A percentile compares a stretch with the other conserved stretches of the same genome.
phyloP scores from a whole-genome alignment of 92 coral and sea anemone species.

The Porites cylindrica region DNA sequence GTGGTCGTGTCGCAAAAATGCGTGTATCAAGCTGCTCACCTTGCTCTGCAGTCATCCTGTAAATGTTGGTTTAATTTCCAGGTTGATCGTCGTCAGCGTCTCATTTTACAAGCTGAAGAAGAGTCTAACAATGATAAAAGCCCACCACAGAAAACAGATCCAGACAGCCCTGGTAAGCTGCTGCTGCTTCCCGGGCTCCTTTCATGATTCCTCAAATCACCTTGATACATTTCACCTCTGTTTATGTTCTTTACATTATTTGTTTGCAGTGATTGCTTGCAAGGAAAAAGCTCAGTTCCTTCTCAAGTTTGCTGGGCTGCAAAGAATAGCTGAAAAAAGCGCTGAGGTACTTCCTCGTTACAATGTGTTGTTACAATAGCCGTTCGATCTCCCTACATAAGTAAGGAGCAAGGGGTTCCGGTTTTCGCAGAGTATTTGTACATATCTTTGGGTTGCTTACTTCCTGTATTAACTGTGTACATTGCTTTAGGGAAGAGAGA shows the following conservation, averaged over 20 bases:
- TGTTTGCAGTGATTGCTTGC: conserved; percentile 78
- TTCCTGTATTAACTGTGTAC: background rate
- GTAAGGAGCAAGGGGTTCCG: too few species aligned
- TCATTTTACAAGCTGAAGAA: conserved; percentile 93
- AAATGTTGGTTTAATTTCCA: conserved; percentile 14
- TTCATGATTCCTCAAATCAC: background rate
- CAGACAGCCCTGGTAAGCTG: conserved; percentile 83
- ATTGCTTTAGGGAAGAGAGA: conserved; percentile 70
- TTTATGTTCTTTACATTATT: background rate
- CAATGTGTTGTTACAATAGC: too few species aligned
- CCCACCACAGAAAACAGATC: conserved; percentile 72
- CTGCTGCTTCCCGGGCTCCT: background rate
- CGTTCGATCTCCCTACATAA: too few species aligned
- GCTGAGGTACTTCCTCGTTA: conserved; percentile 60
- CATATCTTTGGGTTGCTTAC: background rate
- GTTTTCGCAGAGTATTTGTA: too few species aligned
- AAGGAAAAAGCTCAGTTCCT: conserved; percentile 92
- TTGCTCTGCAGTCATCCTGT: too few species aligned
- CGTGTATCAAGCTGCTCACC: too few species aligned
- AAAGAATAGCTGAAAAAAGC: conserved; percentile 81
- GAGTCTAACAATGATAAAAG: conserved; percentile 68
- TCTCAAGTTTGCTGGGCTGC: conserved; percentile 94
- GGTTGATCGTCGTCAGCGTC: conserved; percentile 98
- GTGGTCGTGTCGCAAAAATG: too few species aligned
- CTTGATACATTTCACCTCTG: background rate